phyloP scores from a whole-genome alignment of 2,113 vertebrate species.

The Notiomystis cincta region DNA sequence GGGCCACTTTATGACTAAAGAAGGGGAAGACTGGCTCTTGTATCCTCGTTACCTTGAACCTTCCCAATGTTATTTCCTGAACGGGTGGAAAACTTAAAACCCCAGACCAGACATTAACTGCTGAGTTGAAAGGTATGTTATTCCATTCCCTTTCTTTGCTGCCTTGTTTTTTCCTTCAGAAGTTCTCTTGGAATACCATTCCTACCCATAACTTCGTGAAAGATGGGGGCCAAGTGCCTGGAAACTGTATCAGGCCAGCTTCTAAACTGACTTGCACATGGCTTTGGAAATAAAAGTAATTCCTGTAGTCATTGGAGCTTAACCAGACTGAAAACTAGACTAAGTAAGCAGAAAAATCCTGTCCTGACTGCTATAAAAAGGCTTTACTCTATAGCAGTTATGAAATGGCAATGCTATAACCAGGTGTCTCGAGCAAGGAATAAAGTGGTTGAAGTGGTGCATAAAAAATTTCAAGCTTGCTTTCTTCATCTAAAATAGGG shows the following conservation, averaged over 20 bases:
- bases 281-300: constrained; percentile 14
- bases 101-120: neutral
- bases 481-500: constrained; percentile 8
- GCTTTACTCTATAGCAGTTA: neutral
- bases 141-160: neutral
- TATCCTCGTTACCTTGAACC: neutral
- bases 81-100: neutral
- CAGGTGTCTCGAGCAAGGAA: neutral
- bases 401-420: neutral
- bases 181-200: neutral
- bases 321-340: neutral
- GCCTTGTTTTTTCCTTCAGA: neutral
- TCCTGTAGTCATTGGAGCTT: neutral
- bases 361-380: neutral
- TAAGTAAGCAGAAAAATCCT: neutral
- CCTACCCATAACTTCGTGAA: neutral
- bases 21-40: neutral
- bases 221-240: neutral
- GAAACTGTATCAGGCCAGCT: neutral
- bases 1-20: neutral
- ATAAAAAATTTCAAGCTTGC: neutral
- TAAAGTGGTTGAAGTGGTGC: neutral
- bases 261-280: neutral
- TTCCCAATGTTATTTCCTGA: neutral
- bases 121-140: neutral